Percentiles rank a stretch among this genome's conserved stretches.
These are phyloP conservation scores for Myotis davidii DNA, from an alignment of 2,113 vertebrate genomes.

Conservation along the genomic window DNA sequence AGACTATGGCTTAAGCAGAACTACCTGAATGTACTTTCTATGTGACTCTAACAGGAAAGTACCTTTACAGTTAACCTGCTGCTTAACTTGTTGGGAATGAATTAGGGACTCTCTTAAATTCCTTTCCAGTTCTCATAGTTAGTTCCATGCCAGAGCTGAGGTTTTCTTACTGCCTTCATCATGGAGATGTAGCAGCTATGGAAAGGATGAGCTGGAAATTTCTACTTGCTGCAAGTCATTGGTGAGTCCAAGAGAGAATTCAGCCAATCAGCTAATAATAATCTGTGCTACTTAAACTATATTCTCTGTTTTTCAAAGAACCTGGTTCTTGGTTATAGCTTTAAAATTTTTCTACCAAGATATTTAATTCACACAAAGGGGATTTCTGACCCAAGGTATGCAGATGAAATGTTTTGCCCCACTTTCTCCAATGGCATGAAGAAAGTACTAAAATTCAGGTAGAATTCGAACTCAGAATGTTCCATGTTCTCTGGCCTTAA, in stretches of 20 bases:
- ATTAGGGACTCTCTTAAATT: background rate
- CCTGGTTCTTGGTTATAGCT: background rate
- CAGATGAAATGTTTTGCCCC: background rate
- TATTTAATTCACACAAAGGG: background rate
- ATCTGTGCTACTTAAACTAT: conserved; percentile 42
- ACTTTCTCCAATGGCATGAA: background rate
- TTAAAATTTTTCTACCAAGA: background rate
- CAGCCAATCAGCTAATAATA: background rate
- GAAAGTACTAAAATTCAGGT: background rate
- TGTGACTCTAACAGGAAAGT: background rate
- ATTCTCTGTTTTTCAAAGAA: background rate
- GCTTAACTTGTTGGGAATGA: background rate
- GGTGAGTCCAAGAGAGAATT: background rate
- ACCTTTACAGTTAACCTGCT: background rate
- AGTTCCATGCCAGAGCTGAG: background rate
- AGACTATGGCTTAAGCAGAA: background rate
- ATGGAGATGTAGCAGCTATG: background rate
- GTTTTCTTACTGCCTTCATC: conserved; percentile 11
- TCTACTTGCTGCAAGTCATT: background rate
- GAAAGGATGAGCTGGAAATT: background rate
- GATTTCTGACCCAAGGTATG: background rate
- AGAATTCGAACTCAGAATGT: background rate
- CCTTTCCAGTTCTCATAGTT: background rate
- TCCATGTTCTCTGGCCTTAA: background rate
- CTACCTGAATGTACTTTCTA: background rate